Conservation (phyloP, 2,888 invertebrate genomes). For the Papilio protenor region DNA sequence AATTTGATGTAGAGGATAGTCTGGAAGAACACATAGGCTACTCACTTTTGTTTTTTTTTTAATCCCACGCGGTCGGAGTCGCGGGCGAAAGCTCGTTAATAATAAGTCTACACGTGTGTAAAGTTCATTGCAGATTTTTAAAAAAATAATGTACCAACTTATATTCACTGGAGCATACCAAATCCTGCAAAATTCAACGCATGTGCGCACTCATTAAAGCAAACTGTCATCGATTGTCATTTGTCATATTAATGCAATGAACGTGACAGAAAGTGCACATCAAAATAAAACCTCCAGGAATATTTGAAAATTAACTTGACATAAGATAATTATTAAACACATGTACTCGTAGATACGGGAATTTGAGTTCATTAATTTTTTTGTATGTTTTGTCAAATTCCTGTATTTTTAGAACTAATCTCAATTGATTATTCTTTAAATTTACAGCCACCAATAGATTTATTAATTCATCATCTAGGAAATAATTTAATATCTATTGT, state of each 20-base stretch:
- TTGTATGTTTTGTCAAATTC: background rate
- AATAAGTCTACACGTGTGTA: background rate
- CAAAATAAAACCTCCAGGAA: background rate
- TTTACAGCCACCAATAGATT: background rate
- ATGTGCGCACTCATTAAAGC: constrained; percentile 15
- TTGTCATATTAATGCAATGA: constrained; percentile 13
- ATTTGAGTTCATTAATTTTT: background rate
- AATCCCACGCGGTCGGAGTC: too few relatives aligned
- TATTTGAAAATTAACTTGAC: constrained; percentile 1
- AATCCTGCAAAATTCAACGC: background rate
- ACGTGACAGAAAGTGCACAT: background rate
- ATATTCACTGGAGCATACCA: background rate
- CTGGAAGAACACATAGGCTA: too few relatives aligned
- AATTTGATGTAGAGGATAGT: too few relatives aligned
- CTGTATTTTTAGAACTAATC: background rate
- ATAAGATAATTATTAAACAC: background rate
- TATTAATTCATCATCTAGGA: background rate
- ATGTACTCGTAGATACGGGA: background rate
- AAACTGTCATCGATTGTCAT: constrained; percentile 21
- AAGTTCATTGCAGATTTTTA: background rate
- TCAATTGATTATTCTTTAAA: background rate
- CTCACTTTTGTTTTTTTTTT: too few relatives aligned
- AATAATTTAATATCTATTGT: background rate
- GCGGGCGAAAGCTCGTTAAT: background rate
- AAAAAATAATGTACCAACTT: background rate